These are phyloP conservation scores for Drosophila watanabei DNA, from an alignment of 1,140 invertebrate genomes.

Conservation along the genomic window DNA sequence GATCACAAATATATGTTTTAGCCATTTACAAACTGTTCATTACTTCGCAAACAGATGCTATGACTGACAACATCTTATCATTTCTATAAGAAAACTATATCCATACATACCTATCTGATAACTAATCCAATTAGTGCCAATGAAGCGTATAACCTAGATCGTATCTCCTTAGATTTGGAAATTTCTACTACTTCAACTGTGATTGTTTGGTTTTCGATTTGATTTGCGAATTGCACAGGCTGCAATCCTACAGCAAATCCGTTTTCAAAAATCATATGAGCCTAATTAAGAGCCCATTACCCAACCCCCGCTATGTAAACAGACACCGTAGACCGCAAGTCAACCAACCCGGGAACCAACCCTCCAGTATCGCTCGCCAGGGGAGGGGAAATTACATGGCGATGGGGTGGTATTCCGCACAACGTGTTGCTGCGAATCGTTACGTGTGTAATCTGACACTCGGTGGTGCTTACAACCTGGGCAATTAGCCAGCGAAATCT, in stretches of 20 bases:
- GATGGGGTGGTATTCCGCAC: conserved; percentile 26
- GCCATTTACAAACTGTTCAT: not conserved
- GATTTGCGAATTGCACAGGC: no score
- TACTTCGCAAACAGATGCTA: not conserved
- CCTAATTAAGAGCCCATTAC: conserved; percentile 83
- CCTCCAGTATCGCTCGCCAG: conserved; percentile 2
- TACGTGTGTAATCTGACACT: conserved; percentile 73
- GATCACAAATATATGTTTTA: not conserved
- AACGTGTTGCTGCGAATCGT: conserved; percentile 51
- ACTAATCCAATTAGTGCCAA: conserved; percentile 2
- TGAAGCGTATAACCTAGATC: conserved; percentile 4
- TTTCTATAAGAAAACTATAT: not conserved
- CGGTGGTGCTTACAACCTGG: conserved; percentile 35
- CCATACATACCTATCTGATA: not conserved
- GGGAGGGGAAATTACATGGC: conserved; percentile 10
- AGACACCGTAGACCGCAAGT: conserved; percentile 76
- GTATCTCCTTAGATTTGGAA: not conserved
- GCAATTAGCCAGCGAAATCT: conserved; percentile 66
- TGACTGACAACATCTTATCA: not conserved
- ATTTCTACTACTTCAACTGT: no score
- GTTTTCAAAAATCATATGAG: conserved; percentile 65
- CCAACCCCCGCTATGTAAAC: conserved; percentile 60
- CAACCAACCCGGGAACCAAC: conserved; percentile 37
- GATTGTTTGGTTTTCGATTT: no score
- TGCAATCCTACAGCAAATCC: conserved; percentile 29